Conservation (phyloP, 2,888 invertebrate species). For the Meliscaeva auricollis region DNA sequence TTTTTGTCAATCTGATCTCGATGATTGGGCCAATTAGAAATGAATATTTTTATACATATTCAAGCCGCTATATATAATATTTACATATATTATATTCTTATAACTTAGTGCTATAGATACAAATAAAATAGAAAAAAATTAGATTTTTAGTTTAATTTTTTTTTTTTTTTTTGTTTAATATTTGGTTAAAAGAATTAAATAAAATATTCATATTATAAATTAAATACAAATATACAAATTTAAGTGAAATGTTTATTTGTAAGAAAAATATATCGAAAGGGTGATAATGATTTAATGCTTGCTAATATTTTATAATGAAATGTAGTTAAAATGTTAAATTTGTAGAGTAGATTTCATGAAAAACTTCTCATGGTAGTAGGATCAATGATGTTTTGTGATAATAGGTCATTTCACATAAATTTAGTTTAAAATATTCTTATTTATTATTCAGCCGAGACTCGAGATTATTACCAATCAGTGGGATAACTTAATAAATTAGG, state of each 20-base stretch:
- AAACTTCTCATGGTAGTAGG: not conserved
- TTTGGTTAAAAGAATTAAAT: slow-evolving; percentile 10
- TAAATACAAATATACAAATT: slow-evolving; percentile 49
- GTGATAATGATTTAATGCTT: slow-evolving; percentile 51
- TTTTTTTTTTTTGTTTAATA: not conserved
- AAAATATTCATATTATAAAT: slow-evolving; percentile 28
- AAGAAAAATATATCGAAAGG: slow-evolving; percentile 29
- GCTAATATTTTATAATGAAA: slow-evolving; percentile 26
- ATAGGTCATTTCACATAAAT: too few relatives aligned
- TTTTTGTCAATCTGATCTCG: slow-evolving; percentile 50
- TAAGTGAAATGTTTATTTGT: slow-evolving; percentile 19
- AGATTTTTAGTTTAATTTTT: slow-evolving; percentile 36
- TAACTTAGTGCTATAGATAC: slow-evolving; percentile 70
- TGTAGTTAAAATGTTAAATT: not conserved
- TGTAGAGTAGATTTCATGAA: slow-evolving; percentile 2
- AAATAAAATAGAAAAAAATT: slow-evolving; percentile 41
- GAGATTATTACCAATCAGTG: too few relatives aligned
- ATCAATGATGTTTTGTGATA: too few relatives aligned
- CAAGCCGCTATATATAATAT: slow-evolving; percentile 45
- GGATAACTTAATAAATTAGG: too few relatives aligned
- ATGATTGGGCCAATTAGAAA: slow-evolving; percentile 58
- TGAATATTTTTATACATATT: slow-evolving; percentile 61
- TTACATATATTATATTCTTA: slow-evolving; percentile 45
- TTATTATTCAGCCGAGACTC: too few relatives aligned
- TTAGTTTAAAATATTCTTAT: too few relatives aligned